These are phyloP conservation scores for Noturus placidus DNA, from an alignment of 2,113 vertebrate species.

Conservation along the genomic window DNA sequence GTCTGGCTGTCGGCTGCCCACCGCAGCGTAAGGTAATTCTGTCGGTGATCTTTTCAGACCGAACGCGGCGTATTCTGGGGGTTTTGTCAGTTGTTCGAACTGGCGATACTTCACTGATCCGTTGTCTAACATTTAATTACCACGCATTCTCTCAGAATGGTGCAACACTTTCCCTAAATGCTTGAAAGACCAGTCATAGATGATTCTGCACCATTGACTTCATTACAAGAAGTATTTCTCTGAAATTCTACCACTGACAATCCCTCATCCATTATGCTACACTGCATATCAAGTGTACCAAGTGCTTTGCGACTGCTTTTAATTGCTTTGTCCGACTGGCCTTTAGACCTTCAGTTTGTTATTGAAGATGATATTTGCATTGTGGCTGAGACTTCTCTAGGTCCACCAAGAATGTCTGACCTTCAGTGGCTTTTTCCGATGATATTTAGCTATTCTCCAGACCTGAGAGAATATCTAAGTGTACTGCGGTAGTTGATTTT, in stretches of 20 bases:
- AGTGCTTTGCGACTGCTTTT: not conserved
- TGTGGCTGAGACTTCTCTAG: not conserved
- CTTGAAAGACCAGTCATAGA: not conserved
- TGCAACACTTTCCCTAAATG: not conserved
- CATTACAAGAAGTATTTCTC: not conserved
- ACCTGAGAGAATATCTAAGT: slow-evolving; percentile 77
- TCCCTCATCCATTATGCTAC: not conserved
- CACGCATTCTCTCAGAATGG: not conserved
- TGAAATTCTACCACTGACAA: not conserved
- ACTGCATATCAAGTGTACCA: not conserved
- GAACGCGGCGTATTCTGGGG: no score
- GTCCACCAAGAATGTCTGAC: slow-evolving; percentile 69
- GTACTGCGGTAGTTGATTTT: slow-evolving; percentile 92
- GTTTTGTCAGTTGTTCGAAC: not conserved
- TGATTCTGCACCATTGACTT: not conserved
- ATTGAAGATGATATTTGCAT: not conserved
- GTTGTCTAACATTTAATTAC: not conserved
- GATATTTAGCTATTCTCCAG: slow-evolving; percentile 79
- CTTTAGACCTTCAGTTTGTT: not conserved
- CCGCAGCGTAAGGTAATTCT: slow-evolving; percentile 88
- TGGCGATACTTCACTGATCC: not conserved
- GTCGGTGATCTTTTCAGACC: not conserved
- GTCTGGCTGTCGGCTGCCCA: slow-evolving; percentile 85
- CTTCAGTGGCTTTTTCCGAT: slow-evolving; percentile 75
- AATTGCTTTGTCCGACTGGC: not conserved